Percentiles rank a stretch among this genome's conserved stretches.
Conservation (phyloP, 2,888 invertebrate genomes). For the Hartigia nigra region DNA sequence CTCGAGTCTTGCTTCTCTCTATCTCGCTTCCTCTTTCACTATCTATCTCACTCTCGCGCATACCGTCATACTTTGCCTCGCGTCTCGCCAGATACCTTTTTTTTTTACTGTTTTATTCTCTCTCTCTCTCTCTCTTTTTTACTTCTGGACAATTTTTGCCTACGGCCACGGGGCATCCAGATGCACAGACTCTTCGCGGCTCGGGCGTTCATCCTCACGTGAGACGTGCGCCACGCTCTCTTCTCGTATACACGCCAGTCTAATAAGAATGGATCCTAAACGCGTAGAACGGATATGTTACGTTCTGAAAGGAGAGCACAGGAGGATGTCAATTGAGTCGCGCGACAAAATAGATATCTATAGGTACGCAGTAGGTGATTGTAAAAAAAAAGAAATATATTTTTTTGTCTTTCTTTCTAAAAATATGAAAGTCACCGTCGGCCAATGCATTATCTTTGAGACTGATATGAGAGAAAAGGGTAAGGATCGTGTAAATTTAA, state of each 20-base stretch:
- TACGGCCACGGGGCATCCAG: slow-evolving; percentile 35
- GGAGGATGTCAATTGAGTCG: background rate
- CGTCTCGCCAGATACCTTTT: slow-evolving; percentile 31
- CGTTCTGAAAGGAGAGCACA: background rate
- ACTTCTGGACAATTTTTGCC: slow-evolving; percentile 45
- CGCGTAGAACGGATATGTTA: background rate
- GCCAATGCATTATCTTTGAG: background rate
- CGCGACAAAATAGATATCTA: background rate
- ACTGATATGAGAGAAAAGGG: too few relatives aligned
- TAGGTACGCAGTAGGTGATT: background rate
- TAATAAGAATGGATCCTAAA: background rate
- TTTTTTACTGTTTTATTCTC: slow-evolving; percentile 20
- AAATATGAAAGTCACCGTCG: background rate
- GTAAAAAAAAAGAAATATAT: background rate
- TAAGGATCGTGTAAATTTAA: slow-evolving; percentile 35
- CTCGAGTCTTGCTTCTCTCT: slow-evolving; percentile 20
- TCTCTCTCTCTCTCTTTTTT: slow-evolving; percentile 12
- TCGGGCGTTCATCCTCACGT: background rate
- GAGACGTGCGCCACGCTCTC: background rate
- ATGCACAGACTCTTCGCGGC: slow-evolving; percentile 30
- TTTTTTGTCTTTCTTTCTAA: background rate
- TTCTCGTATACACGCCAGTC: background rate
- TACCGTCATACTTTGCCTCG: slow-evolving; percentile 11
- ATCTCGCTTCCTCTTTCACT: slow-evolving; percentile 12
- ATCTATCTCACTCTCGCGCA: background rate